Evolutionary conservation across 1,140 invertebrate genomes (phyloP).

Genomic region (Lineus longissimus): DNA sequence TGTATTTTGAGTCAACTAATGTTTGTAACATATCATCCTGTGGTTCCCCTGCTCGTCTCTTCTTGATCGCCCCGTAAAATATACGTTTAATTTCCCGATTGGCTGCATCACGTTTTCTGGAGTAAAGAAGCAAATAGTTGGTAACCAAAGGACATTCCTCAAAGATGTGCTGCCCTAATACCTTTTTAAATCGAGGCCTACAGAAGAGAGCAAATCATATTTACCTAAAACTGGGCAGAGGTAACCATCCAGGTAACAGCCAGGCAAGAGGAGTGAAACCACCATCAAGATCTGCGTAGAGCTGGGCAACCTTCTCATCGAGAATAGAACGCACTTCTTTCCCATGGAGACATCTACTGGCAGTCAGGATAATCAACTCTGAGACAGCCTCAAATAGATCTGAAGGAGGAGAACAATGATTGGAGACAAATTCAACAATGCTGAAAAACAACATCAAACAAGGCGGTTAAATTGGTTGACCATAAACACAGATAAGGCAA

Average conservation of each 20-base stretch:
- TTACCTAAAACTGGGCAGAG: conserved; percentile 38
- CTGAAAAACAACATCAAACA: neutral
- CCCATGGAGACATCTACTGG: conserved; percentile 41
- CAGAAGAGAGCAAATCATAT: too few relatives aligned
- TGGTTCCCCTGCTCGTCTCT: conserved; percentile 21
- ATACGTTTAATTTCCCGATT: conserved; percentile 35
- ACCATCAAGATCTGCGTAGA: conserved; percentile 39
- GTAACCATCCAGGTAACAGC: conserved; percentile 40
- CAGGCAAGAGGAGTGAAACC: conserved; percentile 40
- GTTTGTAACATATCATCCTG: conserved; percentile 45
- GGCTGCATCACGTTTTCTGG: conserved; percentile 33
- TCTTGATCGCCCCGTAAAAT: conserved; percentile 34
- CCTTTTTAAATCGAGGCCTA: too few relatives aligned
- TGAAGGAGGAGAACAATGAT: conserved; percentile 18
- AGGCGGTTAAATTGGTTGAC: too few relatives aligned
- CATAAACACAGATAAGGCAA: too few relatives aligned
- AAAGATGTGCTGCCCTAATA: too few relatives aligned
- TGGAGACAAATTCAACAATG: neutral
- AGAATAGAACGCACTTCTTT: conserved; percentile 34
- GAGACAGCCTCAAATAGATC: conserved; percentile 40
- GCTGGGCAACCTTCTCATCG: conserved; percentile 37
- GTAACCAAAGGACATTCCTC: too few relatives aligned
- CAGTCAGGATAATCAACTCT: conserved; percentile 43
- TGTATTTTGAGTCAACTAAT: conserved; percentile 39
- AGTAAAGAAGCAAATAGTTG: conserved; percentile 8